phyloP scores from a whole-genome alignment of 2,797 vertebrate species.

The Enteromius argenteus region DNA sequence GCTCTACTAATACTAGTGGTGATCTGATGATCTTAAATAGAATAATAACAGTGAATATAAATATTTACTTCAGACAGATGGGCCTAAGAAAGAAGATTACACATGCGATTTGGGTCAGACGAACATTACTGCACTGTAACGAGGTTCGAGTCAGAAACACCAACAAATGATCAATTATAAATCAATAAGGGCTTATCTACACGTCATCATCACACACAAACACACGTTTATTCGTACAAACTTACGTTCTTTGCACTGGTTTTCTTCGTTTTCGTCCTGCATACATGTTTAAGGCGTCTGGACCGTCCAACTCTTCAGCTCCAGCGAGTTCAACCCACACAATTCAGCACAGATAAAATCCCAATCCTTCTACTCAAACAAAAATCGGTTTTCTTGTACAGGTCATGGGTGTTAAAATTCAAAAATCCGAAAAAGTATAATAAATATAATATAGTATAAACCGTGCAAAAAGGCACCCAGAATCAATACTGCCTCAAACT shows the following conservation, averaged over 20 bases:
- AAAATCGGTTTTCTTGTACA: neutral
- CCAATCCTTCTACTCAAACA: neutral
- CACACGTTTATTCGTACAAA: neutral
- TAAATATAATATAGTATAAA: neutral
- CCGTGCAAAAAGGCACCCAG: slow-evolving; percentile 6
- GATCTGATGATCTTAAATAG: neutral
- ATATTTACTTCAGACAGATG: slow-evolving; percentile 19
- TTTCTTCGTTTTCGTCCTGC: slow-evolving; percentile 71
- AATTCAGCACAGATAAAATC: neutral
- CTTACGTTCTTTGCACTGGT: slow-evolving; percentile 69
- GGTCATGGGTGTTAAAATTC: neutral
- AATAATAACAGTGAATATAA: slow-evolving; percentile 1
- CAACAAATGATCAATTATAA: neutral
- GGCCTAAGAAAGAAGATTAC: slow-evolving; percentile 16
- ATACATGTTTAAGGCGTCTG: slow-evolving; percentile 60
- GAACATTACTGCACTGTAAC: neutral
- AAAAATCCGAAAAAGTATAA: neutral
- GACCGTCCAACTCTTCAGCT: slow-evolving; percentile 14
- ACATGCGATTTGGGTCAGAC: slow-evolving; percentile 3
- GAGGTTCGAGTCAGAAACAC: neutral
- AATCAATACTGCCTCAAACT: neutral
- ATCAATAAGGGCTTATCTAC: too few species aligned
- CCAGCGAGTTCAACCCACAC: neutral
- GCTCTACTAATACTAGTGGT: neutral
- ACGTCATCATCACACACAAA: neutral